These are phyloP conservation scores for Pomacea maculata DNA, from an alignment of 1,140 invertebrate genomes.

Conservation along the genomic window DNA sequence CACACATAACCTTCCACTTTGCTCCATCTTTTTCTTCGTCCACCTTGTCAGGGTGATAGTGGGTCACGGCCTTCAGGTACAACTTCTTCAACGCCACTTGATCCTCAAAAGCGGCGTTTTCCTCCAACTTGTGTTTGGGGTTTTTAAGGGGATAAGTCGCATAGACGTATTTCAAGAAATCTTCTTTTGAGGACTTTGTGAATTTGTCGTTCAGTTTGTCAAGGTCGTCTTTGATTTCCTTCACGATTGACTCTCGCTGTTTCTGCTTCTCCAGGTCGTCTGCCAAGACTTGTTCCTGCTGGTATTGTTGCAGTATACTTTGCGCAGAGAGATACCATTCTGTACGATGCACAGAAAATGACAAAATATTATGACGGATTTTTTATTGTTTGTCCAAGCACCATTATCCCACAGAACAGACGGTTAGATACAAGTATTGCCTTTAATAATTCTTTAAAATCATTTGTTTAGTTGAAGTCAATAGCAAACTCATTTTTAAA, in stretches of 20 bases:
- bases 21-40: conserved; percentile 29
- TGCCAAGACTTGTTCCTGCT: conserved; percentile 31
- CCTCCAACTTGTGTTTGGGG: conserved; percentile 22
- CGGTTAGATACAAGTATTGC: no score
- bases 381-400: no score
- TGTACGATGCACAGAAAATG: conserved; percentile 11
- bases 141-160: conserved; percentile 40
- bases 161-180: conserved; percentile 45
- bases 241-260: conserved; percentile 28
- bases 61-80: conserved; percentile 39
- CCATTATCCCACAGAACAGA: no score
- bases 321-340: conserved; percentile 41
- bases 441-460: no score
- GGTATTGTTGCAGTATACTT: conserved; percentile 34
- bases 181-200: not conserved
- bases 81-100: conserved; percentile 30
- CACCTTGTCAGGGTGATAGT: conserved; percentile 48
- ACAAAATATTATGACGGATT: no score
- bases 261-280: conserved; percentile 33
- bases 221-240: conserved; percentile 36
- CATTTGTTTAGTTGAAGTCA: no score
- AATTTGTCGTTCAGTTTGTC: conserved; percentile 25
- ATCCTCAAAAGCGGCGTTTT: no score
- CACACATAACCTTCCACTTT: conserved; percentile 40
- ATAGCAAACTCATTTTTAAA: no score